Evolutionary conservation across 2,797 vertebrate species (phyloP).

Genomic region (Borostomias antarcticus): DNA sequence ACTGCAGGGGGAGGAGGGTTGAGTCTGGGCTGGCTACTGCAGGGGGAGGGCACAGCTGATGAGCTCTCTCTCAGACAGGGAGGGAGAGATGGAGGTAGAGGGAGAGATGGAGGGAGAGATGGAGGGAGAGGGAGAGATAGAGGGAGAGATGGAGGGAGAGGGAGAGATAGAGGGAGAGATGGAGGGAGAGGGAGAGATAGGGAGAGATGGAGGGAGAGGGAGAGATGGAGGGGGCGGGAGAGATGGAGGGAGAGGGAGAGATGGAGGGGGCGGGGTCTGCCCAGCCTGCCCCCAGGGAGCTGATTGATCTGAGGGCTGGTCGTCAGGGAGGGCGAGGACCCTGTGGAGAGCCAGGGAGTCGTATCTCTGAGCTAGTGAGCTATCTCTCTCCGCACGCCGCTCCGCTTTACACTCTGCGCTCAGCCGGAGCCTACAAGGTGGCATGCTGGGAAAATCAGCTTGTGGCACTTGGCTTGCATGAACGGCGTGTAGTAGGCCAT

Average conservation of each 20-base stretch:
- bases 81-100: neutral
- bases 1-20: too few relatives aligned
- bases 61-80: neutral
- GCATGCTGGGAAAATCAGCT: constrained; percentile 17
- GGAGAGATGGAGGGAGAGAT: constrained; percentile 14
- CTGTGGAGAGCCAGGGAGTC: constrained; percentile 28
- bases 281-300: constrained; percentile 20
- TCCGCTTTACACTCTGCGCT: constrained; percentile 33
- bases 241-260: constrained; percentile 15
- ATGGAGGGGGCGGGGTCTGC: constrained; percentile 31
- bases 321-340: constrained; percentile 35
- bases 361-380: constrained; percentile 32
- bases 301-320: constrained; percentile 49
- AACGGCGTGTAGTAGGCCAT: neutral
- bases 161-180: neutral
- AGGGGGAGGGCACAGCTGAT: neutral
- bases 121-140: too few relatives aligned
- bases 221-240: neutral
- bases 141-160: constrained; percentile 29
- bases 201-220: constrained; percentile 9
- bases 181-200: too few relatives aligned
- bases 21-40: neutral
- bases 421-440: constrained; percentile 10
- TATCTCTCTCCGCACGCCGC: constrained; percentile 33
- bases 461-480: constrained; percentile 14